A percentile compares a stretch with the other conserved stretches of the same genome.
Evolutionary conservation across 2,888 invertebrate genomes (phyloP).

Genomic region (Tenthredo scrophulariae): DNA sequence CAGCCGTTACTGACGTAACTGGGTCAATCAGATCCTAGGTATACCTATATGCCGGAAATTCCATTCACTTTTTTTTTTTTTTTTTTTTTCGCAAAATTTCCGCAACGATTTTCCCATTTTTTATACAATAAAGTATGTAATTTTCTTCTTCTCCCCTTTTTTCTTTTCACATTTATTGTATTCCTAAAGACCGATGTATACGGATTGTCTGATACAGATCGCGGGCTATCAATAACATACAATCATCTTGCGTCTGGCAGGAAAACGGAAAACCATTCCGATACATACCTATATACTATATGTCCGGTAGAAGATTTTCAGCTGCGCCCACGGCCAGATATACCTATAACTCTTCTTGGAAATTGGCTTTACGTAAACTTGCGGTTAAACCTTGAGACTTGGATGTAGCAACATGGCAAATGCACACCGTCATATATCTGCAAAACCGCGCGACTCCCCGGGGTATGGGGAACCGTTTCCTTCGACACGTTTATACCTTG

Average conservation of each 20-base stretch:
- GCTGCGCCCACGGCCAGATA: not conserved
- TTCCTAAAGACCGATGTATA: not conserved
- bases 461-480: not conserved
- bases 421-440: not conserved
- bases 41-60: not conserved
- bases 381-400: slow-evolving; percentile 12
- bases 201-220: not conserved
- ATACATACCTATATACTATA: not conserved
- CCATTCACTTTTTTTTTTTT: not conserved
- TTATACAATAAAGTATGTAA: not conserved
- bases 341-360: not conserved
- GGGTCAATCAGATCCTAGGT: slow-evolving; percentile 33
- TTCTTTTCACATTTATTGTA: not conserved
- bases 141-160: not conserved
- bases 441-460: not conserved
- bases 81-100: slow-evolving; percentile 12
- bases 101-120: not conserved
- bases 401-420: slow-evolving; percentile 1
- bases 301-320: slow-evolving; percentile 8
- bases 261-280: slow-evolving; percentile 8
- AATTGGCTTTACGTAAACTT: not conserved
- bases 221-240: not conserved
- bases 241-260: slow-evolving; percentile 13
- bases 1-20: slow-evolving; percentile 44
- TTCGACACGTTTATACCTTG: not conserved